Evolutionary conservation across 2,888 invertebrate genomes (phyloP).

Genomic region (Bimastos eiseni): DNA sequence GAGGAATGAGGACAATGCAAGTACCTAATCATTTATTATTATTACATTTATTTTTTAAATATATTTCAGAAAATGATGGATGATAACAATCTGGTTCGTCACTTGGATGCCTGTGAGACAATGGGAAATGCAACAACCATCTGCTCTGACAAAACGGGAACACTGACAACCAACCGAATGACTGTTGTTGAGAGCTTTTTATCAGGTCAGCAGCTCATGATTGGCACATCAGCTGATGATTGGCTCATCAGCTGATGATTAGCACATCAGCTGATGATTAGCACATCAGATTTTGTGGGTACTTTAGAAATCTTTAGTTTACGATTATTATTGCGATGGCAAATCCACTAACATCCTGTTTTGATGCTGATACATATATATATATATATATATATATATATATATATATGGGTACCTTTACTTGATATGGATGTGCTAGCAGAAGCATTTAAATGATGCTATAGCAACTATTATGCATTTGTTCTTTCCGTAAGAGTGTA

Average conservation of each 20-base stretch:
- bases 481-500: neutral
- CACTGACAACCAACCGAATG: constrained; percentile 91
- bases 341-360: no score
- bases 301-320: neutral
- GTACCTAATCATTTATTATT: no score
- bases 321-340: no score
- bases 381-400: no score
- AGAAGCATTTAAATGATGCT: neutral
- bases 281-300: neutral
- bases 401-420: no score
- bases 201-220: constrained; percentile 69
- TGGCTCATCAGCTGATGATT: neutral
- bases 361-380: no score
- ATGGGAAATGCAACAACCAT: constrained; percentile 99
- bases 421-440: neutral
- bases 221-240: neutral
- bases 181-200: constrained; percentile 96
- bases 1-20: no score
- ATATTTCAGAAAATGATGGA: constrained; percentile 90
- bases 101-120: constrained; percentile 99
- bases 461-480: neutral
- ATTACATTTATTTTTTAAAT: no score
- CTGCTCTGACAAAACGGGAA: constrained; percentile 99
- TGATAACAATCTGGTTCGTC: constrained; percentile 98
- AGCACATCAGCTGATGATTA: neutral